These are phyloP conservation scores for Carollia perspicillata DNA, from an alignment of 2,113 vertebrate species.

Conservation along the genomic window DNA sequence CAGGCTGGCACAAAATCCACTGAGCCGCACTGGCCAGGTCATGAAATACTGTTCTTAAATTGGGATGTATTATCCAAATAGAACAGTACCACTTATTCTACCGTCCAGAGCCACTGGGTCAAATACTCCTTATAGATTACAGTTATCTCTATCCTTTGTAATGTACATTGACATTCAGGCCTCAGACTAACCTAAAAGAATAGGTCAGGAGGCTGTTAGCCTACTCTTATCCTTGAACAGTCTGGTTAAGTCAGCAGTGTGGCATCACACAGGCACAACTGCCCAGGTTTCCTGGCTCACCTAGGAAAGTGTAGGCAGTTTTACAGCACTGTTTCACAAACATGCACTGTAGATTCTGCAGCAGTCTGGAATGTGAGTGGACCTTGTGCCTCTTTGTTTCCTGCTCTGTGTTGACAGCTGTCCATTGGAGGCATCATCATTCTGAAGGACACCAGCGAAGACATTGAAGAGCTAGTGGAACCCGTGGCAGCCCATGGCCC, in stretches of 20 bases:
- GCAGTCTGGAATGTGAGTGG: too few relatives aligned
- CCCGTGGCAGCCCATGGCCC: slow-evolving; percentile 96
- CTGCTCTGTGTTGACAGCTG: slow-evolving; percentile 82
- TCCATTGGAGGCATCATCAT: slow-evolving; percentile 98
- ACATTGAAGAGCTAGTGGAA: slow-evolving; percentile 96
- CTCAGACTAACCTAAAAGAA: neutral
- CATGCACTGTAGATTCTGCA: neutral
- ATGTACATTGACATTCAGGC: neutral
- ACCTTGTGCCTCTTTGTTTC: neutral
- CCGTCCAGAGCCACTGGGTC: neutral
- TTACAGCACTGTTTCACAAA: neutral
- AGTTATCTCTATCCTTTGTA: neutral
- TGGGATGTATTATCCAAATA: neutral
- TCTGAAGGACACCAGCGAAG: slow-evolving; percentile 96
- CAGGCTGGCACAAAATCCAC: too few relatives aligned
- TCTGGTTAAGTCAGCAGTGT: neutral
- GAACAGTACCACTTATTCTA: neutral
- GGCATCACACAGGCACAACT: neutral
- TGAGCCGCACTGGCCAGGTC: too few relatives aligned
- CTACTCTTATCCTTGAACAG: neutral
- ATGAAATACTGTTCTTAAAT: neutral
- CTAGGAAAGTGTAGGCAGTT: neutral
- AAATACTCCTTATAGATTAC: neutral
- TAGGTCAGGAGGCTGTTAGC: neutral
- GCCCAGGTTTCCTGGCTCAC: neutral